Evolutionary conservation across 2,113 vertebrate genomes (phyloP).

Genomic region (Caracal caracal): DNA sequence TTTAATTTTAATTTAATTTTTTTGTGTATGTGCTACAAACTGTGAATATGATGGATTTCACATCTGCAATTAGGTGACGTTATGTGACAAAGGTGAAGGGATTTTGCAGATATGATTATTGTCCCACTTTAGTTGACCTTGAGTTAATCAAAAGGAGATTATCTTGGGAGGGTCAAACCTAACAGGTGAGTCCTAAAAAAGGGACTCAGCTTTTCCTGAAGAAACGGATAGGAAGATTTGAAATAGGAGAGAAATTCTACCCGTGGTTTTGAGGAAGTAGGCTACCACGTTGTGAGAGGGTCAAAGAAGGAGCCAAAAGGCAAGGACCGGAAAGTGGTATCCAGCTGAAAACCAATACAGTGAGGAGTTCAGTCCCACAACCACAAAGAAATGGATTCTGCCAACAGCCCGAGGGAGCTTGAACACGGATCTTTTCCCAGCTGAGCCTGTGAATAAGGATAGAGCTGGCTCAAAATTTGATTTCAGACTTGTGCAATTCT

Average conservation of each 20-base stretch:
- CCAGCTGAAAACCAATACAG: neutral
- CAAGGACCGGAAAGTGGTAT: neutral
- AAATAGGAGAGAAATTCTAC: neutral
- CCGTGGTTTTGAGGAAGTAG: neutral
- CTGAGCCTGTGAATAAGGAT: neutral
- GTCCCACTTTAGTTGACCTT: neutral
- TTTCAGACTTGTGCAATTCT: neutral
- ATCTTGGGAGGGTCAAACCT: neutral
- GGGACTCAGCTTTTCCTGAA: neutral
- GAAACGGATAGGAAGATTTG: neutral
- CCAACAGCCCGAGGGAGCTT: neutral
- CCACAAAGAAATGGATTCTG: neutral
- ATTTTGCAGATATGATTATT: neutral
- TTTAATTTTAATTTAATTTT: too few relatives aligned
- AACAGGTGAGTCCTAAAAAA: neutral
- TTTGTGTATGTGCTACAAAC: too few relatives aligned
- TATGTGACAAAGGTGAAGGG: neutral
- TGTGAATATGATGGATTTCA: neutral
- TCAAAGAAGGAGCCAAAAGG: accelerated
- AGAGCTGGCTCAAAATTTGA: neutral
- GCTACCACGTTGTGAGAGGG: neutral
- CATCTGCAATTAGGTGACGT: neutral
- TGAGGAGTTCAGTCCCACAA: neutral
- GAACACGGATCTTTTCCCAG: neutral
- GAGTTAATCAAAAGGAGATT: neutral